Base-by-base conservation (phyloP, 2,888 invertebrate genomes). In the Psylliodes chrysocephalus region DNA sequence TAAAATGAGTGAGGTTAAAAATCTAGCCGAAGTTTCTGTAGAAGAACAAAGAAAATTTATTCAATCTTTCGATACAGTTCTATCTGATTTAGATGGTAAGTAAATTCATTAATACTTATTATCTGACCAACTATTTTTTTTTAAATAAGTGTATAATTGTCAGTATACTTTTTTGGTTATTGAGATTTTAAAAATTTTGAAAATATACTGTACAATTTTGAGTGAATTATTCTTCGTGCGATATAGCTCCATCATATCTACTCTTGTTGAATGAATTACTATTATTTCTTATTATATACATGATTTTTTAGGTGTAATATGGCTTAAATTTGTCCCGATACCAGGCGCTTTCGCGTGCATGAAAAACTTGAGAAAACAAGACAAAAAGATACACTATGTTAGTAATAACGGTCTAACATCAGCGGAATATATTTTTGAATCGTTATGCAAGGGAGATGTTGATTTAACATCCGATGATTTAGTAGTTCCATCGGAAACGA, bases 271-370 rank as follows among this genome's bases (percentile, higher is more conserved):
- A n/a, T n/a, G n/a, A n/a, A n/a, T n/a, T n/a, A n/a, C n/a, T n/a
- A n/a, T n/a, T n/a, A n/a, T n/a, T n/a, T n/a, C n/a, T n/a, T n/a
- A n/a, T n/a, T n/a, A n/a, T n/a, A n/a, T n/a, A n/a, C n/a, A n/a
- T n/a, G n/a, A n/a, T n/a, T 4, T 22, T 22, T 12, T 14, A 64
- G 64, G 64, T n/a, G 64, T 64, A 10, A 40, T 64, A 17, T 64
- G 64, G 64, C 14, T 15, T 10, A 8, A n/a, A 1, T 49, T 15
- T 7, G n/a, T 17, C 10, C 60, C 60, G 8, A 22, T 65, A 7
- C 42, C 47, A 2, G 62, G 65, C 0, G 61, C 65, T 8, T 22
- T 15, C 1, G 54, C 57, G 7, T 65, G 56, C 19, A 59, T 60
- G 8, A 42, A 53, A 12, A 30, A 53, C 28, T 30, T 65, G n/a